These are phyloP conservation scores for Drosophila ustulata DNA, from an alignment of 2,888 invertebrate genomes.

Conservation along the genomic window DNA sequence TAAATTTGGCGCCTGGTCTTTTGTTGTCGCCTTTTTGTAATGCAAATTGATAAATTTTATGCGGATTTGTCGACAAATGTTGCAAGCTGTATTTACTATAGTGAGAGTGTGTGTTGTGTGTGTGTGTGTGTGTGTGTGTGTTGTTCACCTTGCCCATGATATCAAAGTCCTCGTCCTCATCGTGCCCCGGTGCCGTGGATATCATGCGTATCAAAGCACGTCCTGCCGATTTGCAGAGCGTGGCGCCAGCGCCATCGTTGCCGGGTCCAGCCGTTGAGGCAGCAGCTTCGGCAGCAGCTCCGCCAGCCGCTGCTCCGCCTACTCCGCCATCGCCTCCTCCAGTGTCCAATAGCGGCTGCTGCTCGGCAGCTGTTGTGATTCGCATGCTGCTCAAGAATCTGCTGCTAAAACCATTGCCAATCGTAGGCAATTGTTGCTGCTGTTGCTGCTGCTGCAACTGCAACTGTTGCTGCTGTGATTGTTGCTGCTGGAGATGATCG, in stretches of 20 bases:
- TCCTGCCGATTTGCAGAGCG: slow-evolving; percentile 74
- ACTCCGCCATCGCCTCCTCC: slow-evolving; percentile 42
- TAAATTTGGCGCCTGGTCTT: slow-evolving; percentile 38
- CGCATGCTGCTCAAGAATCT: slow-evolving; percentile 60
- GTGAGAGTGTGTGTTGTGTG: neutral
- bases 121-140: slow-evolving; percentile 7
- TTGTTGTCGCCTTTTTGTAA: slow-evolving; percentile 59
- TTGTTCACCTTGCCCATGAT: slow-evolving; percentile 82
- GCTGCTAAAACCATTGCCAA: slow-evolving; percentile 62
- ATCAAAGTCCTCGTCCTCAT: slow-evolving; percentile 80
- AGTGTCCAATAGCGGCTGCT: slow-evolving; percentile 68
- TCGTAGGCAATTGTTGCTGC: slow-evolving; percentile 26
- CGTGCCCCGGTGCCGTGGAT: slow-evolving; percentile 65
- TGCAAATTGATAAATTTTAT: slow-evolving; percentile 62
- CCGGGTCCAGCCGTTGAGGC: slow-evolving; percentile 38
- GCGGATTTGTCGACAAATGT: slow-evolving; percentile 25
- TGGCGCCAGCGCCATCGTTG: slow-evolving; percentile 65
- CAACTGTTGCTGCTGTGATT: slow-evolving; percentile 17
- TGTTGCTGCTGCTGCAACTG: slow-evolving; percentile 36
- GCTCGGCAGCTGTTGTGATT: slow-evolving; percentile 49
- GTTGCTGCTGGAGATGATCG: slow-evolving; percentile 52
- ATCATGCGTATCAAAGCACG: slow-evolving; percentile 82
- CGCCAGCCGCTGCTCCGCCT: slow-evolving; percentile 9
- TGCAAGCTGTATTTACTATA: neutral
- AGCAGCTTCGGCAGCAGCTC: slow-evolving; percentile 1